These are phyloP conservation scores for Drosophila robusta DNA, from an alignment of 2,888 invertebrate genomes.

Conservation along the genomic window DNA sequence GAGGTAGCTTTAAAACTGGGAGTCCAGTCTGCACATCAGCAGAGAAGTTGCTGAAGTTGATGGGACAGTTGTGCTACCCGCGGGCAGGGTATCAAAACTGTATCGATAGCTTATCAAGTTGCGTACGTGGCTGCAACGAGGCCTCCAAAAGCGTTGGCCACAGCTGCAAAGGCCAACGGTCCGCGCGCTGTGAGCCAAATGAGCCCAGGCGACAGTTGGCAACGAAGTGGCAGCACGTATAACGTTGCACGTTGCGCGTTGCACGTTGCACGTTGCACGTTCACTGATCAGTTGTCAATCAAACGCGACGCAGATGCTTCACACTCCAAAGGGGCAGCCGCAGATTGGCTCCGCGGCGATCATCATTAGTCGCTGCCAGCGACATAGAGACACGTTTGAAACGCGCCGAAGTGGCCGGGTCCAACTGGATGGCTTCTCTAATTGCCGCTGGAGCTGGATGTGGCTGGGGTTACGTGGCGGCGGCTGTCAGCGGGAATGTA, in stretches of 20 bases:
- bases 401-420: slow-evolving; percentile 58
- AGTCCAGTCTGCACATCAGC: too few relatives aligned
- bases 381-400: slow-evolving; percentile 75
- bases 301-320: slow-evolving; percentile 79
- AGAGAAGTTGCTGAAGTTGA: background rate
- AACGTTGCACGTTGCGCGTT: slow-evolving; percentile 11
- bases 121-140: slow-evolving; percentile 52
- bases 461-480: too few relatives aligned
- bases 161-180: slow-evolving; percentile 17
- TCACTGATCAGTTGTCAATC: slow-evolving; percentile 80
- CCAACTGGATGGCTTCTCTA: slow-evolving; percentile 55
- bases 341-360: slow-evolving; percentile 49
- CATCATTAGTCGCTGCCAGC: slow-evolving; percentile 76
- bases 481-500: slow-evolving; percentile 59
- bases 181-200: slow-evolving; percentile 35
- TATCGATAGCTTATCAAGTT: slow-evolving; percentile 43
- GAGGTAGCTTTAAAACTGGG: background rate
- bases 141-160: slow-evolving; percentile 44
- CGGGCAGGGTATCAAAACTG: slow-evolving; percentile 1
- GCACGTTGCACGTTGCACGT: slow-evolving; percentile 38
- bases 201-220: slow-evolving; percentile 18
- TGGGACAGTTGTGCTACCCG: background rate
- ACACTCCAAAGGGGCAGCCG: slow-evolving; percentile 61
- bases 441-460: slow-evolving; percentile 64
- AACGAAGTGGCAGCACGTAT: slow-evolving; percentile 14